Evolutionary conservation across 2,797 vertebrate genomes (phyloP).

Genomic region (Pangasius djambal): DNA sequence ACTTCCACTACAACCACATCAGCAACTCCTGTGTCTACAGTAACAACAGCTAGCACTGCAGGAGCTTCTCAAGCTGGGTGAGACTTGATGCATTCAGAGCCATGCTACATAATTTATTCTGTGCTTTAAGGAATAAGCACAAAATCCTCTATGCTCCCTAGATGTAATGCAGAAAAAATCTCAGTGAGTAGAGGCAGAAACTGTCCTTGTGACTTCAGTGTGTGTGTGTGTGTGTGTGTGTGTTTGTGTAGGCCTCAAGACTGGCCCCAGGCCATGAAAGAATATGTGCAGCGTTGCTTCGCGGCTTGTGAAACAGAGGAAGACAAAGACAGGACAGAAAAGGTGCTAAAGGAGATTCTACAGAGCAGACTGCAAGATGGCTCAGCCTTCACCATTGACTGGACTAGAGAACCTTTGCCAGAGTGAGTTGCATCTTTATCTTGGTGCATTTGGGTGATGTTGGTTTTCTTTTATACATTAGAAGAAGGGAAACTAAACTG

Average conservation of each 20-base stretch:
- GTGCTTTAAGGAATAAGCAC: background rate
- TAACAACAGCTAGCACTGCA: slow-evolving; percentile 57
- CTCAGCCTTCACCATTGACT: slow-evolving; percentile 91
- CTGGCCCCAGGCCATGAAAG: slow-evolving; percentile 94
- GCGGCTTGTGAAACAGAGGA: slow-evolving; percentile 90
- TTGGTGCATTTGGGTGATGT: background rate
- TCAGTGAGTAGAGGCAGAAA: background rate
- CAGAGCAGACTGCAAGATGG: slow-evolving; percentile 91
- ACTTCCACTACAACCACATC: slow-evolving; percentile 22
- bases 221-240: background rate
- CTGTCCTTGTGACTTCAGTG: background rate
- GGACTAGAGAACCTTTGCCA: slow-evolving; percentile 87
- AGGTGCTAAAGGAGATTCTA: slow-evolving; percentile 88
- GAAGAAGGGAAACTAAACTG: background rate
- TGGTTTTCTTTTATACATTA: background rate
- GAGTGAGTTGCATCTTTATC: slow-evolving; percentile 75
- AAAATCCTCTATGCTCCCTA: background rate
- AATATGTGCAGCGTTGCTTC: slow-evolving; percentile 93
- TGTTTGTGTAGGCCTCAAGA: slow-evolving; percentile 80
- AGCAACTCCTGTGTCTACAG: slow-evolving; percentile 60
- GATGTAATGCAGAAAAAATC: background rate
- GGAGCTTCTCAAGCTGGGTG: slow-evolving; percentile 77
- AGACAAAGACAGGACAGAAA: slow-evolving; percentile 92
- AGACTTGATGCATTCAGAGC: slow-evolving; percentile 25
- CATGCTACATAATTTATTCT: background rate